phyloP scores from a whole-genome alignment of 2,797 vertebrate genomes.

The Falco berigora region DNA sequence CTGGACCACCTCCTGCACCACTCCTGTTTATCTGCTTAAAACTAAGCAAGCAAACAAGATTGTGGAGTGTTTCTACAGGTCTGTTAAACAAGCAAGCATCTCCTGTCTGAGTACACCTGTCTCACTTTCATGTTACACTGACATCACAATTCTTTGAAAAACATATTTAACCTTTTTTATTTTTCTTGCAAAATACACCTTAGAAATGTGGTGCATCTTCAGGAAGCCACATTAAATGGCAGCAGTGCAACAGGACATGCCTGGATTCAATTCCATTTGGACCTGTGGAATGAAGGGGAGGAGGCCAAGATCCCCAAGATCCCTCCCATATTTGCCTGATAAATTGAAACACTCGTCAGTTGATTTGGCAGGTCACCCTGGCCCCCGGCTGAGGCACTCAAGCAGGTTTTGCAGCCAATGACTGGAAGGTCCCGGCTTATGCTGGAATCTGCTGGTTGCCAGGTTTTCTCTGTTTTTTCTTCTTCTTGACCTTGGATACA shows the following conservation, averaged over 20 bases:
- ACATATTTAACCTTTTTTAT: background rate
- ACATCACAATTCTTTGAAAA: background rate
- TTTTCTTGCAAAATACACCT: background rate
- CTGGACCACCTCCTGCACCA: background rate
- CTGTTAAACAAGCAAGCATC: background rate
- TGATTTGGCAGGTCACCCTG: background rate
- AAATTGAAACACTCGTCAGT: background rate
- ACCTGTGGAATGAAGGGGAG: background rate
- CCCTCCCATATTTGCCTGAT: background rate
- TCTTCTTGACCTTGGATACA: constrained; percentile 66
- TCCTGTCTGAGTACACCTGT: background rate
- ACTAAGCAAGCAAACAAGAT: background rate
- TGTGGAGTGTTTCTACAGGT: background rate
- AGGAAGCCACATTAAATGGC: background rate
- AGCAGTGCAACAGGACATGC: background rate
- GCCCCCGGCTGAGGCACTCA: background rate
- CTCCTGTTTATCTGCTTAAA: background rate
- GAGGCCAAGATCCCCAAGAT: background rate
- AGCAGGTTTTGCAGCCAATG: background rate
- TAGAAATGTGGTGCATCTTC: fast-evolving
- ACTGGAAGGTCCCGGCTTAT: background rate
- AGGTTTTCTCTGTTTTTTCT: constrained; percentile 9
- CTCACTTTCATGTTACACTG: background rate
- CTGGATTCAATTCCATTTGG: background rate
- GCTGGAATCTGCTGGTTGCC: background rate